phyloP scores from a whole-genome alignment of 2,888 invertebrate genomes.

The Nomada fucata region DNA sequence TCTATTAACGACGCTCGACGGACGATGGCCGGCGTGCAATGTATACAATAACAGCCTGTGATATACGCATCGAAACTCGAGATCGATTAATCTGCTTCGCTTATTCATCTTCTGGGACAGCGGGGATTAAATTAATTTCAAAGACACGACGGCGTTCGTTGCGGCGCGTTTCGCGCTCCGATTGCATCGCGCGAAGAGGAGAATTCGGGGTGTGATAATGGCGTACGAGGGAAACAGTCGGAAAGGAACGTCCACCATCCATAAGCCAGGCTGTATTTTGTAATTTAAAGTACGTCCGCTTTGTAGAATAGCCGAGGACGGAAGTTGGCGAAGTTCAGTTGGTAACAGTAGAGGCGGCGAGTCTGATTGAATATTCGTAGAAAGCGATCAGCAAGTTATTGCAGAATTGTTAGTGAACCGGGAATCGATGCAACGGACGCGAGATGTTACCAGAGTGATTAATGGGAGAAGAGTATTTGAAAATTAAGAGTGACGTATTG shows the following conservation, averaged over 20 bases:
- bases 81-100: slow-evolving; percentile 27
- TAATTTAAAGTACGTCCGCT: not conserved
- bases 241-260: not conserved
- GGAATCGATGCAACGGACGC: too few species aligned
- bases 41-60: slow-evolving; percentile 10
- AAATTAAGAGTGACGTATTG: not conserved
- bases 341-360: not conserved
- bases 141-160: not conserved
- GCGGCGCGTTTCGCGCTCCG: slow-evolving; percentile 1
- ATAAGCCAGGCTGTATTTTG: not conserved
- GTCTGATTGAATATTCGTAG: not conserved
- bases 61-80: slow-evolving; percentile 45
- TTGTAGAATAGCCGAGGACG: not conserved
- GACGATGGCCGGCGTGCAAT: slow-evolving; percentile 29
- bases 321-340: not conserved
- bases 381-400: not conserved
- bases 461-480: not conserved
- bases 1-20: slow-evolving; percentile 54
- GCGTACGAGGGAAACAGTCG: not conserved
- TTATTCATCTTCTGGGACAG: slow-evolving; percentile 31
- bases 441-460: not conserved
- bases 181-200: not conserved
- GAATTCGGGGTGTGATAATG: not conserved
- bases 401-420: not conserved
- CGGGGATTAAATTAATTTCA: slow-evolving; percentile 38